These are phyloP conservation scores for Antitype chi DNA, from an alignment of 2,888 invertebrate genomes.

Conservation along the genomic window DNA sequence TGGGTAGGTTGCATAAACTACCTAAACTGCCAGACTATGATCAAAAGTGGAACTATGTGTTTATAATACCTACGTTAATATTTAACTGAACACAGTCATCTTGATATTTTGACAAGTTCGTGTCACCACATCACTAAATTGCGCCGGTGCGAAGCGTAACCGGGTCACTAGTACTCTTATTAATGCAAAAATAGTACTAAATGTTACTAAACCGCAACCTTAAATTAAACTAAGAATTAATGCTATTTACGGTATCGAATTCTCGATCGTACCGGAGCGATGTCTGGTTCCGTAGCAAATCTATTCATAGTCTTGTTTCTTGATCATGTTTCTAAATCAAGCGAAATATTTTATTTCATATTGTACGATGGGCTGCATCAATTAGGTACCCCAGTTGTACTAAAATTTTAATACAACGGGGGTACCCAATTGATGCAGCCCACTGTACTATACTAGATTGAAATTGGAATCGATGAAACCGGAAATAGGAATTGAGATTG, in stretches of 20 bases:
- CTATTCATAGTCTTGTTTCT: neutral
- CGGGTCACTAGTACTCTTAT: neutral
- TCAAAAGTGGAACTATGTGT: no score
- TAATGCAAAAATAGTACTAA: neutral
- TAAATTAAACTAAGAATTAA: neutral
- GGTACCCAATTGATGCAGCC: no score
- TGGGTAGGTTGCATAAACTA: no score
- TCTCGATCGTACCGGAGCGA: neutral
- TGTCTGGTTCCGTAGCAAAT: neutral
- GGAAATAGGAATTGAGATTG: neutral
- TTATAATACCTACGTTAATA: neutral
- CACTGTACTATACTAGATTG: no score
- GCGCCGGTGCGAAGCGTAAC: neutral
- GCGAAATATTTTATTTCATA: neutral
- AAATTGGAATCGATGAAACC: neutral
- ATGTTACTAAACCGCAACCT: conserved; percentile 5
- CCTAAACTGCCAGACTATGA: no score
- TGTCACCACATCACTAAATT: neutral
- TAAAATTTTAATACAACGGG: no score
- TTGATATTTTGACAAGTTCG: neutral
- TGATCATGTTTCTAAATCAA: neutral
- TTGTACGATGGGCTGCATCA: no score
- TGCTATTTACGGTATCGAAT: neutral
- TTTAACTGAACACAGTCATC: neutral
- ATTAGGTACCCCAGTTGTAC: no score